phyloP scores from a whole-genome alignment of 2,113 vertebrate genomes.

The Psilopogon haemacephalus region DNA sequence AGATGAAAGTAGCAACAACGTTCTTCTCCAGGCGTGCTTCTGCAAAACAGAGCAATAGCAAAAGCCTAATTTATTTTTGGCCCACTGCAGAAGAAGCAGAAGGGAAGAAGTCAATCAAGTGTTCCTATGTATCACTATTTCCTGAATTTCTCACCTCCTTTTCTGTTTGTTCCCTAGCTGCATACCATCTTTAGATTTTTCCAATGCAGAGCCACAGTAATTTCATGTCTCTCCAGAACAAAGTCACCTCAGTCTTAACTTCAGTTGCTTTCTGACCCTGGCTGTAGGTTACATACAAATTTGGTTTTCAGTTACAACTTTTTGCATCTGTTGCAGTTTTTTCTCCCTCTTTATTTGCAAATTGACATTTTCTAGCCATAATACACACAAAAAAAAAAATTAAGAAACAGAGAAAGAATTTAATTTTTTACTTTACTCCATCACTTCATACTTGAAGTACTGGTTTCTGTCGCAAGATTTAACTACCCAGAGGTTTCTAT shows the following conservation, averaged over 20 bases:
- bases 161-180: not conserved
- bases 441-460: not conserved
- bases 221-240: not conserved
- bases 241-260: not conserved
- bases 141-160: not conserved
- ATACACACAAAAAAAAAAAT: not conserved
- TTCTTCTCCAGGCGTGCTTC: constrained; percentile 96
- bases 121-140: not conserved
- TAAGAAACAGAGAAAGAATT: not conserved
- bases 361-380: not conserved
- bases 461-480: not conserved
- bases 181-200: not conserved
- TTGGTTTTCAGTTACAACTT: not conserved
- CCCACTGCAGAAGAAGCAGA: not conserved
- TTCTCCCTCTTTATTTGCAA: not conserved
- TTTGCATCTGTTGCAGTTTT: not conserved
- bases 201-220: not conserved
- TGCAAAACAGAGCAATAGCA: constrained; percentile 62
- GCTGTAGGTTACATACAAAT: not conserved
- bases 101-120: not conserved
- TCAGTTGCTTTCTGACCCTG: not conserved
- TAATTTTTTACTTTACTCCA: not conserved
- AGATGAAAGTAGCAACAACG: constrained; percentile 89
- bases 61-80: not conserved
- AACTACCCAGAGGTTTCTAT: not conserved